A percentile compares a stretch with the other conserved stretches of the same genome.
Evolutionary conservation across 2,888 invertebrate genomes (phyloP).

Genomic region (Phanerotoma sp.): DNA sequence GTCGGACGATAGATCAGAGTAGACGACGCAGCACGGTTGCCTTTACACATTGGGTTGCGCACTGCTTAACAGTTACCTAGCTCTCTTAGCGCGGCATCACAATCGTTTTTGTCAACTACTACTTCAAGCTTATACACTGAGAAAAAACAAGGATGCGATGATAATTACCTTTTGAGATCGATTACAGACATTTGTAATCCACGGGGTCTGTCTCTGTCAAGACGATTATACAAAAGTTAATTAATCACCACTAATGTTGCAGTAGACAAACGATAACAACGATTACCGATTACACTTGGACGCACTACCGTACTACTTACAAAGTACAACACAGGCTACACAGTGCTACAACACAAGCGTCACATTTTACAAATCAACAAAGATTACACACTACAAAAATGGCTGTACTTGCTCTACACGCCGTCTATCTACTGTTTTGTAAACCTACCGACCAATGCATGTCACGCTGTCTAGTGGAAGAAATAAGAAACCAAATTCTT

Average conservation of each 20-base stretch:
- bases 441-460: neutral
- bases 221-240: conserved; percentile 1
- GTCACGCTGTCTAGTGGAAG: neutral
- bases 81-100: neutral
- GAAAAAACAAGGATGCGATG: neutral
- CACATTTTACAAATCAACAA: conserved; percentile 58
- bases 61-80: neutral
- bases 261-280: neutral
- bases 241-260: conserved; percentile 2
- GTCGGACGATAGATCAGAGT: neutral
- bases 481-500: no score
- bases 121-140: neutral
- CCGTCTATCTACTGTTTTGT: conserved; percentile 8
- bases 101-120: conserved; percentile 1
- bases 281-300: conserved; percentile 13
- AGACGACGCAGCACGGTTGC: neutral
- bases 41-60: neutral
- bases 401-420: conserved; percentile 45
- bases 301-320: conserved; percentile 20
- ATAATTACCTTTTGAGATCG: conserved; percentile 18
- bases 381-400: conserved; percentile 58
- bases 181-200: conserved; percentile 18
- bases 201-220: conserved; percentile 9
- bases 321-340: conserved; percentile 25
- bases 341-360: conserved; percentile 39